These are phyloP conservation scores for Dicerorhinus sumatrensis DNA, from an alignment of 2,113 vertebrate species.

Conservation along the genomic window DNA sequence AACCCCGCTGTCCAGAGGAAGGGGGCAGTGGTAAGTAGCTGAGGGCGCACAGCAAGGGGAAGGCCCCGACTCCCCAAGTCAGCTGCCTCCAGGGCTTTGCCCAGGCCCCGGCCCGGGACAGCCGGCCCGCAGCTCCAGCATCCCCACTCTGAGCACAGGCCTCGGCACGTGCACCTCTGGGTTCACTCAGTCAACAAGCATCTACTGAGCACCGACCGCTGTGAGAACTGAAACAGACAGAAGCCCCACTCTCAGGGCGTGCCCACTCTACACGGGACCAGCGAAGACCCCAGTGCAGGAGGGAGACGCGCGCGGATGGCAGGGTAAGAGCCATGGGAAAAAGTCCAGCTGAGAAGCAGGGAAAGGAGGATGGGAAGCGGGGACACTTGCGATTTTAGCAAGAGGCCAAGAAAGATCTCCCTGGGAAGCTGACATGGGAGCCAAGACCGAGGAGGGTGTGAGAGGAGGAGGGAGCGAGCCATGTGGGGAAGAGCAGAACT, in stretches of 20 bases:
- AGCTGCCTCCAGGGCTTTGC: not conserved
- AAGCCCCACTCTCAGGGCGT: not conserved
- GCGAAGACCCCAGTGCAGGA: not conserved
- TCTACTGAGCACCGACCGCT: too few species aligned
- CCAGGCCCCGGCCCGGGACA: not conserved
- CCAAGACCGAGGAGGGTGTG: too few species aligned
- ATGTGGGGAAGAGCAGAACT: rapidly evolving
- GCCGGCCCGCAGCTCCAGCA: not conserved
- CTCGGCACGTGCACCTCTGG: rapidly evolving
- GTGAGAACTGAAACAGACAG: not conserved
- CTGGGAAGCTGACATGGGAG: not conserved
- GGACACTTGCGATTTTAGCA: not conserved
- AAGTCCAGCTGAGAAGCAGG: not conserved
- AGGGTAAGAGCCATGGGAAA: not conserved
- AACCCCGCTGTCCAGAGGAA: not conserved
- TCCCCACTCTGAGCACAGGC: not conserved
- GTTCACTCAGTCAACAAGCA: too few species aligned
- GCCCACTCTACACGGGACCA: too few species aligned
- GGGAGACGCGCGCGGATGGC: rapidly evolving
- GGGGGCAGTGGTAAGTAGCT: not conserved
- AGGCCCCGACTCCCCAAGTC: not conserved
- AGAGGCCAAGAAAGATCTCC: not conserved
- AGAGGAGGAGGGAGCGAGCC: not conserved
- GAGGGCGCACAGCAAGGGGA: not conserved
- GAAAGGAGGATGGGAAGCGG: rapidly evolving